Base-by-base conservation (phyloP, 2,113 vertebrate species). In the Agapornis roseicollis region DNA sequence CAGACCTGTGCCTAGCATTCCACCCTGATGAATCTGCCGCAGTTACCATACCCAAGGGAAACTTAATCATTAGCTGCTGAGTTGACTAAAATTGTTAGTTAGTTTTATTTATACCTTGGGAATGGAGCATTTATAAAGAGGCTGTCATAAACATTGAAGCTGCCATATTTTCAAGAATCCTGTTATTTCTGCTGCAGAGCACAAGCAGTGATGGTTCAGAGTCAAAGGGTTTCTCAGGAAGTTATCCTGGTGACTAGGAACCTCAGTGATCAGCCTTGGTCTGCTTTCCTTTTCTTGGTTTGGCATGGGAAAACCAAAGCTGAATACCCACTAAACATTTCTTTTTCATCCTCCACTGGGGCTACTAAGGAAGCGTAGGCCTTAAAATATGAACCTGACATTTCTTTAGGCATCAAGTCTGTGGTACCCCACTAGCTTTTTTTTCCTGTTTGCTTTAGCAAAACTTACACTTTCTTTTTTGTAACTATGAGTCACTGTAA, bases 341-440 rank as follows among this genome's bases (percentile, higher is more conserved):
- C 6, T 23, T 37, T 63, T 15, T 42, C 27, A 7, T 25, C 47
- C 37, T 46, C 50, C 10, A 2, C 12, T 64, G 44, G 12, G 27
- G 12, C 31, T 53, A 49, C 9, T 0, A 2, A 63, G 69, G 31
- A 49, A 50, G 29, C 1, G 0, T 11, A 31, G 29, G 39, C 56
- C 60, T 74, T 37, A 42, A 41, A 81, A 55, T 35, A 46, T 13
- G 24, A 71, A 58, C 35, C 10, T 41, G 33, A 61, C 6, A 12
- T 53, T 90, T 89, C 39, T 70, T 49, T 39, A 88, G n/a, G 56
- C 28, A 73, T 41, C 1, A 1, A 50, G 17, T 50, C 60, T 86
- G 9, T 1, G 2, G n/a, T 17, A 52, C 10, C 17, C 15, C 8
- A 2, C 2, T 17, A 8, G 23, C 3, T 27, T 18, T 76, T n/a